Conservation (phyloP, 2,797 vertebrate genomes). For the Coregonus ussuriensis region DNA sequence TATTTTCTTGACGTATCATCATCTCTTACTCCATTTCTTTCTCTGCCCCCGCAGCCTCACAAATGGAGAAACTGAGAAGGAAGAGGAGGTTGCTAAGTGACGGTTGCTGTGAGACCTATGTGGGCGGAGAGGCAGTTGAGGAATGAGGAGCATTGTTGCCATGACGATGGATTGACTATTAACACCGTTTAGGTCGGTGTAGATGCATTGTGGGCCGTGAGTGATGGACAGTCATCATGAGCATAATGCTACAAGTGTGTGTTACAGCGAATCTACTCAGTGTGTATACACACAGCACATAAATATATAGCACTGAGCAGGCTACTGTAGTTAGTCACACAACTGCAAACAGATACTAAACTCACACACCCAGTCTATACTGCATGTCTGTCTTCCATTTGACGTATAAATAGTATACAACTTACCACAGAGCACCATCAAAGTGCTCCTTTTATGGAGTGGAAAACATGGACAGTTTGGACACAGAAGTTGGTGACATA, state of each 20-base stretch:
- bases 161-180: constrained; percentile 71
- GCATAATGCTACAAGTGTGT: not conserved
- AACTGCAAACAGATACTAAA: not conserved
- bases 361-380: not conserved
- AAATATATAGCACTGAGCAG: not conserved
- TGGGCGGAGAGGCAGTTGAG: constrained; percentile 75
- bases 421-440: not conserved
- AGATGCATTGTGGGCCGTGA: constrained; percentile 57
- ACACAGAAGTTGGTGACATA: not conserved
- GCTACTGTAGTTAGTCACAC: not conserved
- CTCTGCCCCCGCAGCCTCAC: constrained; percentile 46
- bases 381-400: not conserved
- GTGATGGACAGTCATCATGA: not conserved
- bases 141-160: constrained; percentile 72
- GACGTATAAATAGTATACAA: constrained; percentile 15
- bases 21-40: constrained; percentile 43
- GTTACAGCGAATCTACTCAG: not conserved
- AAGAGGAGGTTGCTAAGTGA: constrained; percentile 76
- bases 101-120: constrained; percentile 74
- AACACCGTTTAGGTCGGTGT: constrained; percentile 63
- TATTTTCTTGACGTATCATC: constrained; percentile 30
- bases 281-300: not conserved
- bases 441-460: constrained; percentile 38
- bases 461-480: constrained; percentile 25
- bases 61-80: constrained; percentile 69